Evolutionary conservation across 2,113 vertebrate species (phyloP).

Genomic region (Lathamus discolor): DNA sequence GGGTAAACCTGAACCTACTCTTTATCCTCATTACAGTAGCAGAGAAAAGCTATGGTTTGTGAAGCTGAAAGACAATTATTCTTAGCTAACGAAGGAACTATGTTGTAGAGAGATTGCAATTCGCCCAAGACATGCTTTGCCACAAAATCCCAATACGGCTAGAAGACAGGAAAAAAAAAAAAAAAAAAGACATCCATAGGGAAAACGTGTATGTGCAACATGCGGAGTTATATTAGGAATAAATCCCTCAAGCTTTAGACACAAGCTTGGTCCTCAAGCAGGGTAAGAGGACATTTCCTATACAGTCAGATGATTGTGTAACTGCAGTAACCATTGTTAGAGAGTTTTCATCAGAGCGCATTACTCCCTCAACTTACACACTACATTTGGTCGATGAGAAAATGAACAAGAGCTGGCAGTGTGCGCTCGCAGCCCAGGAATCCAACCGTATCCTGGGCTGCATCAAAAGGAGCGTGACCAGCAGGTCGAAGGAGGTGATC

Average conservation of each 20-base stretch:
- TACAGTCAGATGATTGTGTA: background rate
- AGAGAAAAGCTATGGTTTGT: background rate
- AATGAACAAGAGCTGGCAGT: too few relatives aligned
- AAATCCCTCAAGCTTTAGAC: background rate
- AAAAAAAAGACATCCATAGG: background rate
- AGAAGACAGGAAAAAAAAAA: background rate
- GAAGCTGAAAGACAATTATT: background rate
- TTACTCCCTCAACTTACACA: fast-evolving
- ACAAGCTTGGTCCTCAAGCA: background rate
- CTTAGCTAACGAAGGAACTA: background rate
- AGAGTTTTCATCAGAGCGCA: background rate
- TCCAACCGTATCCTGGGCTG: too few relatives aligned
- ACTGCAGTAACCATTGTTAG: background rate
- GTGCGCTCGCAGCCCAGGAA: too few relatives aligned
- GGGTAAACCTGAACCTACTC: background rate
- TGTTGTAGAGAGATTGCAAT: background rate
- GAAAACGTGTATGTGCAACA: background rate
- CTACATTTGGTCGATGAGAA: background rate
- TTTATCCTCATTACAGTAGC: background rate
- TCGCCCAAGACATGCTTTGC: background rate
- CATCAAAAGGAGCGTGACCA: too few relatives aligned
- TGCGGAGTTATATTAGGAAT: background rate
- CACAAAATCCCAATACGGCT: fast-evolving
- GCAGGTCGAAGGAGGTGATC: too few relatives aligned
- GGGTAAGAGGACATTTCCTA: background rate